A percentile compares a stretch with the other conserved stretches of the same genome.
These are phyloP conservation scores for Heliconius eleuchia DNA, from an alignment of 1,140 invertebrate species.

Conservation along the genomic window DNA sequence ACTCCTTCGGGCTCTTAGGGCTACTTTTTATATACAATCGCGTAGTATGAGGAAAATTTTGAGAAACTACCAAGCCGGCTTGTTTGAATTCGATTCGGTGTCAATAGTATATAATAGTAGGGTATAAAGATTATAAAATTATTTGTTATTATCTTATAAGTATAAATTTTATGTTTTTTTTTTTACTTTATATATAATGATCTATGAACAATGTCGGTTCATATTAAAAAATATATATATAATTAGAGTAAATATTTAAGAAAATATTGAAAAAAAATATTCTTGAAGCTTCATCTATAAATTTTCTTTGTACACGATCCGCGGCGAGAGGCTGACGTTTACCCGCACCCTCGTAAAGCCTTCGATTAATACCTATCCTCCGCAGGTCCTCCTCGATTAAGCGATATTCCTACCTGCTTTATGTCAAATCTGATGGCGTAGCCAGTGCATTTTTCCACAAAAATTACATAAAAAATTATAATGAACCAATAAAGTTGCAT, in stretches of 20 bases:
- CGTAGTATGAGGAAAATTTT: slow-evolving; percentile 24
- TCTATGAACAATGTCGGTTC: not conserved
- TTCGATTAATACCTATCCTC: slow-evolving; percentile 70
- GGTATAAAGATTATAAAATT: not conserved
- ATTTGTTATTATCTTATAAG: not conserved
- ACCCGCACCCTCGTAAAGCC: slow-evolving; percentile 65
- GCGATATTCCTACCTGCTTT: slow-evolving; percentile 64
- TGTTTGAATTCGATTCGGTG: not conserved
- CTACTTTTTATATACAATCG: slow-evolving; percentile 39
- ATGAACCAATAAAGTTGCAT: slow-evolving; percentile 11
- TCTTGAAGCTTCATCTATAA: not conserved
- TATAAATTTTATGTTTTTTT: not conserved
- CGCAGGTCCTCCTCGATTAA: slow-evolving; percentile 66
- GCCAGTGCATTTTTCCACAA: slow-evolving; percentile 18
- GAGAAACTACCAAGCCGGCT: not conserved
- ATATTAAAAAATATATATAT: too few relatives aligned
- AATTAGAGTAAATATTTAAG: not conserved
- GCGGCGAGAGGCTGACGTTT: slow-evolving; percentile 41
- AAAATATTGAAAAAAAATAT: not conserved
- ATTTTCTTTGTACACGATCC: slow-evolving; percentile 25
- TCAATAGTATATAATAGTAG: not conserved
- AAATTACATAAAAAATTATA: slow-evolving; percentile 9
- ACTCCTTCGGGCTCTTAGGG: slow-evolving; percentile 62
- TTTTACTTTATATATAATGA: not conserved
- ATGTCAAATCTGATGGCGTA: slow-evolving; percentile 38